phyloP scores from a whole-genome alignment of 2,888 invertebrate genomes.

The Uloborus plumipes region DNA sequence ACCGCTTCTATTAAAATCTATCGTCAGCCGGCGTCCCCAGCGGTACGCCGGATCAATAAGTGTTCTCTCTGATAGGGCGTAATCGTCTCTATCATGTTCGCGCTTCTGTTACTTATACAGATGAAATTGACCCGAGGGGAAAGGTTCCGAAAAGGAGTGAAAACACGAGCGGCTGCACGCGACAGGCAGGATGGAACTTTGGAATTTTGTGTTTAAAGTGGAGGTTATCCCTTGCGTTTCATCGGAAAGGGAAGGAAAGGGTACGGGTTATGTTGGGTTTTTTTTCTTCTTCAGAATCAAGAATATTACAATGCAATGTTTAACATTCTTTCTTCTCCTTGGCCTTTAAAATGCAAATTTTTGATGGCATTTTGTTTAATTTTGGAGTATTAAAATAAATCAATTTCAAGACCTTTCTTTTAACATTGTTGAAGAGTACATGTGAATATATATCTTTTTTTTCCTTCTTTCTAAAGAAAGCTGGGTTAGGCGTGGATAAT shows the following conservation, averaged over 20 bases:
- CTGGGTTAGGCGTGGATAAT: too few species aligned
- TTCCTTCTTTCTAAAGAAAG: too few species aligned
- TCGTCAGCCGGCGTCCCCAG: background rate
- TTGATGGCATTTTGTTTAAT: background rate
- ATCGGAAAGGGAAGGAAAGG: too few species aligned
- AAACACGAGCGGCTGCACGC: background rate
- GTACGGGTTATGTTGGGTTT: too few species aligned
- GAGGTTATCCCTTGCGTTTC: too few species aligned
- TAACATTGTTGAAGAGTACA: background rate
- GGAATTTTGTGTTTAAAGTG: too few species aligned
- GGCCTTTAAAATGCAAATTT: background rate
- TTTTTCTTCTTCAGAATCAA: too few species aligned
- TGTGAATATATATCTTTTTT: background rate
- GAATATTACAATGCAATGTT: background rate
- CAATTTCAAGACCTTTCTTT: too few species aligned
- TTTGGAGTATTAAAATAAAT: background rate
- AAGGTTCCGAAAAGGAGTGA: background rate
- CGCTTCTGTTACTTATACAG: conserved; percentile 37
- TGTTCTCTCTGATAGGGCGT: conserved; percentile 35
- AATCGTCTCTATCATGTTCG: conserved; percentile 40
- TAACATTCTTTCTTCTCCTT: background rate
- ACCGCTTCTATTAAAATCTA: too few species aligned
- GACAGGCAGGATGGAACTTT: too few species aligned
- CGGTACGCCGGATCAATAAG: conserved; percentile 35
- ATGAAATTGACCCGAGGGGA: conserved; percentile 29